phyloP scores from a whole-genome alignment of 2,797 vertebrate species.

The Acridotheres tristis region DNA sequence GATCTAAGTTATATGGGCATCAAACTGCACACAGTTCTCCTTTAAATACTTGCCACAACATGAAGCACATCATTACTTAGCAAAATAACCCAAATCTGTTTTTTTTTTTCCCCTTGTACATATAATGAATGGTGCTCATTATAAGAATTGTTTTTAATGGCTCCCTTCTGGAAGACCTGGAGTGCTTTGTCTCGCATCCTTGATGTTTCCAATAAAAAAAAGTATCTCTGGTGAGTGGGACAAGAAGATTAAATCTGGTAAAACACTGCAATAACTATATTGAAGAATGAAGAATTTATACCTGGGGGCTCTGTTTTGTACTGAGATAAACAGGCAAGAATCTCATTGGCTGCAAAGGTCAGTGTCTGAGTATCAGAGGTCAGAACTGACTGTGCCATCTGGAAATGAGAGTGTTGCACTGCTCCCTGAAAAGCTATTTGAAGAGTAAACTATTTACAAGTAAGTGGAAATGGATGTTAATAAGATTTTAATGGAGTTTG shows the following conservation, averaged over 20 bases:
- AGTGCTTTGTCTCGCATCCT: fast-evolving
- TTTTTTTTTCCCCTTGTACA: neutral
- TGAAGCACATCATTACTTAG: neutral
- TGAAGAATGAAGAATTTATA: neutral
- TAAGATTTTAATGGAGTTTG: neutral
- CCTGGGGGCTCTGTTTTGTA: neutral
- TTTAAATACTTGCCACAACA: neutral
- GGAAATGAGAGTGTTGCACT: neutral
- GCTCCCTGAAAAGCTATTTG: neutral
- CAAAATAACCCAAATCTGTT: neutral
- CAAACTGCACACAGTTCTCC: neutral
- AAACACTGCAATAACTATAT: neutral
- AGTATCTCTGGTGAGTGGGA: neutral
- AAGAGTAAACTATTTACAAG: neutral
- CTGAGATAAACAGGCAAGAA: neutral
- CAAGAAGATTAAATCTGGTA: neutral
- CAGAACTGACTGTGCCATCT: neutral
- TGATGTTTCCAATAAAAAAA: neutral
- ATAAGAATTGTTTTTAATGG: neutral
- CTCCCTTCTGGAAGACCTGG: neutral
- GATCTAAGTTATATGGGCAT: neutral
- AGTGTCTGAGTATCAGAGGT: neutral
- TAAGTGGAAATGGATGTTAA: neutral
- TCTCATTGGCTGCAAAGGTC: neutral
- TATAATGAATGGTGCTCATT: neutral